Evolutionary conservation across 1,140 invertebrate species (phyloP), one percentile per base, ranked within the genome.

Genomic region (Lasioglossum baleicum): DNA sequence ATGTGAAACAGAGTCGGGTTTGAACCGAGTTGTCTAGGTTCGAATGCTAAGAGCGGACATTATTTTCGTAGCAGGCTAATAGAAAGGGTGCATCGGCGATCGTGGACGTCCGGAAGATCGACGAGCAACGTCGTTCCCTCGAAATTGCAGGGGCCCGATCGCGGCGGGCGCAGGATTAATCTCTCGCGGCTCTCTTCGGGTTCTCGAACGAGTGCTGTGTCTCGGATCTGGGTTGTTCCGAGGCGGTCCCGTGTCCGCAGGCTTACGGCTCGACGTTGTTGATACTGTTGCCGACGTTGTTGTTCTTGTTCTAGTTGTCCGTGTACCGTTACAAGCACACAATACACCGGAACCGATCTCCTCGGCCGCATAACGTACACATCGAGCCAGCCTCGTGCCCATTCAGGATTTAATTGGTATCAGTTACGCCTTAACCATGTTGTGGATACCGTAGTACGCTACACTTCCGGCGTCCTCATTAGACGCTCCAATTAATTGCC

Each of bases 401-500:
- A 80, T 84, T 85, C 74, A 74, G 78, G 72, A 84, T 86, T 85
- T 87, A 88, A 88, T 87, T 88, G 83, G 78, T 88, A 87, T 87
- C 86, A 80, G 85, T 87, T 87, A 88, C 85, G 85, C 85, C 85
- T 85, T 74, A 88, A 88, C 83, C 83, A 56, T 85, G 86, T 87
- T 80, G 73, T 48, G 80, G 71, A 74, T 85, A 71, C 74, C 44
- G 56, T 48, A 31, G 63, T 69, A 71, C 65, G 56, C 75, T 70
- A 42, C 80, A 73, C 71, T 73, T 81, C 67, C 58, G 35, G 22
- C 42, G 48, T 3, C 63, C 60, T 82, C 58, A 53, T 78, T 82
- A 78, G 60, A 53, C 68, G n/a, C 42, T 44, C 69, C 5, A 68
- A 72, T 82, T 79, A 82, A 82, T 82, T 82, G 58, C 67, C 67